Percentiles rank a stretch among this genome's conserved stretches.
These are phyloP conservation scores for Belonocnema kinseyi DNA, from an alignment of 1,140 invertebrate species.

Conservation along the genomic window DNA sequence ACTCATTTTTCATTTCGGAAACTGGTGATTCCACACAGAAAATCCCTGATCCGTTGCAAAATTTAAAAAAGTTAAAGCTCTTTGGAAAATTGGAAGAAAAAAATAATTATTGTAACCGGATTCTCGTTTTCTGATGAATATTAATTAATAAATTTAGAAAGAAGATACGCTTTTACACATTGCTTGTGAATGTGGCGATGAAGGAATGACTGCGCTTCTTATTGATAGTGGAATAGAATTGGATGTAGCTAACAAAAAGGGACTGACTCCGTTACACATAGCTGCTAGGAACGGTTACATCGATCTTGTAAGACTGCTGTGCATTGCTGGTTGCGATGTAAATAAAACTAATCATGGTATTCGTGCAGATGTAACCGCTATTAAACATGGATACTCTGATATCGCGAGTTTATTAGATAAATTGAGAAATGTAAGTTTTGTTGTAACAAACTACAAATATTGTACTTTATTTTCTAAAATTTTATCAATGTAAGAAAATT, in stretches of 20 bases:
- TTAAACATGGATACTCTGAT: constrained; percentile 86
- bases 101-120: too few species aligned
- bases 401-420: constrained; percentile 85
- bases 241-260: constrained; percentile 82
- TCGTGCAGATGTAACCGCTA: constrained; percentile 87
- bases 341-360: constrained; percentile 84
- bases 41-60: too few species aligned
- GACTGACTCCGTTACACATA: constrained; percentile 84
- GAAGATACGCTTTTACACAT: constrained; percentile 87
- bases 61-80: too few species aligned
- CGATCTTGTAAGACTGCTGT: constrained; percentile 85
- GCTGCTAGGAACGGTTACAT: constrained; percentile 85
- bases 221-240: constrained; percentile 86
- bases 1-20: too few species aligned
- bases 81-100: too few species aligned
- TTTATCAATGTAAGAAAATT: background rate
- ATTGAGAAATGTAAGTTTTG: constrained; percentile 79
- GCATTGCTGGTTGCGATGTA: constrained; percentile 83
- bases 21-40: too few species aligned
- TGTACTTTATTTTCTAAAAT: constrained; percentile 1
- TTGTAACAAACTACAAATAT: background rate
- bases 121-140: background rate
- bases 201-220: constrained; percentile 83
- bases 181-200: constrained; percentile 81
- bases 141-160: constrained; percentile 74